Evolutionary conservation across 2,113 vertebrate species (phyloP).

Genomic region (Oncorhynchus nerka): DNA sequence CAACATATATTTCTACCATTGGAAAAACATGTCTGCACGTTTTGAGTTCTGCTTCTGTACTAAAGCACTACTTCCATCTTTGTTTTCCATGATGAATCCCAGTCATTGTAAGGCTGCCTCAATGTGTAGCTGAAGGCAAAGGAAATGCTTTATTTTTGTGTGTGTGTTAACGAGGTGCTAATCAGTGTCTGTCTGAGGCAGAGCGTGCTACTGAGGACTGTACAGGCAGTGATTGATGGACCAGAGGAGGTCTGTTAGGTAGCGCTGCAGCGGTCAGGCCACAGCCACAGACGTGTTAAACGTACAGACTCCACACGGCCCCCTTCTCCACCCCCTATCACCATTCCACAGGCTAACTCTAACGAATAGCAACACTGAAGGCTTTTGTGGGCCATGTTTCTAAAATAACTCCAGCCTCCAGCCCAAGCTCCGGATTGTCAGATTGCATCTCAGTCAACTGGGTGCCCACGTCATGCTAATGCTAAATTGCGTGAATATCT

Average conservation of each 20-base stretch:
- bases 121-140: not conserved
- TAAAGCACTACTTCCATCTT: not conserved
- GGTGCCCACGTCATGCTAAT: not conserved
- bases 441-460: not conserved
- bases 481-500: not conserved
- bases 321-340: not conserved
- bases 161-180: not conserved
- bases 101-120: not conserved
- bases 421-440: not conserved
- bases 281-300: not conserved
- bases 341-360: not conserved
- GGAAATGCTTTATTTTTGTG: not conserved
- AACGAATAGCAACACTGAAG: not conserved
- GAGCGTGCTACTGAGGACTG: too few relatives aligned
- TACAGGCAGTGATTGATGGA: not conserved
- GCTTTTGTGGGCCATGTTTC: constrained; percentile 1
- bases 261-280: not conserved
- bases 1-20: not conserved
- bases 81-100: not conserved
- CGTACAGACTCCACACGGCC: not conserved
- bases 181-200: not conserved
- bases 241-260: not conserved
- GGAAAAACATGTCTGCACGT: not conserved
- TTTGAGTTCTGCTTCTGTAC: not conserved
- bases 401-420: constrained; percentile 4